Evolutionary conservation across 1,140 invertebrate genomes (phyloP).

Genomic region (Drosophila murphyi): DNA sequence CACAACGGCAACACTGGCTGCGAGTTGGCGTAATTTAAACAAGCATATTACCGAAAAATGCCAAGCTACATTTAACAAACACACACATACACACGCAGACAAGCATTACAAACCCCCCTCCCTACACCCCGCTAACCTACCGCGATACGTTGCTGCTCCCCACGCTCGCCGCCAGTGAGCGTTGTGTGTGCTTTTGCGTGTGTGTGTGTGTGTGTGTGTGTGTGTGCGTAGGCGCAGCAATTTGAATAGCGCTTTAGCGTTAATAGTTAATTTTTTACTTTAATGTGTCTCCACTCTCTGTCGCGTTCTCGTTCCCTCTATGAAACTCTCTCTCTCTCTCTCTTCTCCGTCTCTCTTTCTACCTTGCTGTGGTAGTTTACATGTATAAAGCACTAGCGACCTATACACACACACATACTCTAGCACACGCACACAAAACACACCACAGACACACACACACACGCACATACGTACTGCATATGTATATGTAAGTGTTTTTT

Average conservation of each 20-base stretch:
- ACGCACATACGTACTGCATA: conserved; percentile 14
- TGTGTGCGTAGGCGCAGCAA: conserved; percentile 66
- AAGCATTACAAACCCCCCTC: conserved; percentile 6
- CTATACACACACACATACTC: conserved; percentile 2
- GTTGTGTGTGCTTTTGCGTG: no score
- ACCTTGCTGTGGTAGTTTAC: conserved; percentile 9
- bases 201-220: conserved; percentile 23
- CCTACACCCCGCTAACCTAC: neutral
- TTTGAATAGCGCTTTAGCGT: conserved; percentile 79
- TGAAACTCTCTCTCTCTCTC: neutral
- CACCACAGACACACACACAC: neutral
- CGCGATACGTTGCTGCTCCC: neutral
- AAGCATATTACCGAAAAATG: conserved; percentile 72
- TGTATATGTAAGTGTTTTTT: conserved; percentile 61
- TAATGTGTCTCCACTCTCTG: conserved; percentile 5
- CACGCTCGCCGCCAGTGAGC: neutral
- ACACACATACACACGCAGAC: conserved; percentile 27
- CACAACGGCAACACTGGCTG: conserved; percentile 16
- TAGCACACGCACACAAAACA: neutral
- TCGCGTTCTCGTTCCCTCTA: conserved; percentile 2
- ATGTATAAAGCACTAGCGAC: conserved; percentile 3
- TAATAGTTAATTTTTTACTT: conserved; percentile 78
- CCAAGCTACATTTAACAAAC: conserved; percentile 64
- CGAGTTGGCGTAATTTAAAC: conserved; percentile 71
- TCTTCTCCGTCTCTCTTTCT: conserved; percentile 3